phyloP scores from a whole-genome alignment of 2,113 vertebrate genomes.

The Pangasianodon hypophthalmus region DNA sequence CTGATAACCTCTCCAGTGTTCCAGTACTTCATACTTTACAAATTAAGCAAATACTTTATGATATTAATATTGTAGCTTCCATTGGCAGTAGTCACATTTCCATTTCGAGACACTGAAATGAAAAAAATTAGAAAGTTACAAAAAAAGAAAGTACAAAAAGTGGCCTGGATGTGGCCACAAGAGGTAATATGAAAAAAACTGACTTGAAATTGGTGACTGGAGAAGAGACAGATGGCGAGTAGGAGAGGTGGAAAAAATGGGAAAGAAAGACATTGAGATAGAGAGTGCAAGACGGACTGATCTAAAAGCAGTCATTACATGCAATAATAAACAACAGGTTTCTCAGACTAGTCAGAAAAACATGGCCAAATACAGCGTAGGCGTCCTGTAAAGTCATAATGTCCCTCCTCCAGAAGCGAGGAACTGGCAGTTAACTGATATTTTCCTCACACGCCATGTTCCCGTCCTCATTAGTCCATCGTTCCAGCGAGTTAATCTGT shows the following conservation, averaged over 20 bases:
- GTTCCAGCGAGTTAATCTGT: constrained; percentile 56
- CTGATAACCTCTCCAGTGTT: neutral
- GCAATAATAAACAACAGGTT: constrained; percentile 53
- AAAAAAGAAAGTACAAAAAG: neutral
- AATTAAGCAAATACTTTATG: neutral
- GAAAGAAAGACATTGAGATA: neutral
- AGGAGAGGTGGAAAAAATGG: constrained; percentile 22
- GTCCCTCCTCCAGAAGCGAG: neutral
- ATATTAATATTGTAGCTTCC: neutral
- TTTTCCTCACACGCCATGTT: constrained; percentile 10
- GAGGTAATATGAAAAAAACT: neutral
- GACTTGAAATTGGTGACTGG: neutral
- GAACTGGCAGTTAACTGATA: neutral
- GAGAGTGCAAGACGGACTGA: constrained; percentile 32
- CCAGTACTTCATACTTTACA: neutral
- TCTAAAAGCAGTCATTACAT: constrained; percentile 41
- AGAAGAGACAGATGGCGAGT: constrained; percentile 31
- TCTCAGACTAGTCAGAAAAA: constrained; percentile 56
- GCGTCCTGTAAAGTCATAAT: constrained; percentile 62
- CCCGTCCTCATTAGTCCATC: constrained; percentile 59
- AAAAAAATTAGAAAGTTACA: neutral
- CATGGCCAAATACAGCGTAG: constrained; percentile 57
- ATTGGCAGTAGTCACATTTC: neutral
- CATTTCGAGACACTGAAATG: neutral
- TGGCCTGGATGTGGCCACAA: neutral